Evolutionary conservation across 1,140 invertebrate genomes (phyloP), one percentile per base, ranked within the genome.

Genomic region (Tetramorium simillimum): DNA sequence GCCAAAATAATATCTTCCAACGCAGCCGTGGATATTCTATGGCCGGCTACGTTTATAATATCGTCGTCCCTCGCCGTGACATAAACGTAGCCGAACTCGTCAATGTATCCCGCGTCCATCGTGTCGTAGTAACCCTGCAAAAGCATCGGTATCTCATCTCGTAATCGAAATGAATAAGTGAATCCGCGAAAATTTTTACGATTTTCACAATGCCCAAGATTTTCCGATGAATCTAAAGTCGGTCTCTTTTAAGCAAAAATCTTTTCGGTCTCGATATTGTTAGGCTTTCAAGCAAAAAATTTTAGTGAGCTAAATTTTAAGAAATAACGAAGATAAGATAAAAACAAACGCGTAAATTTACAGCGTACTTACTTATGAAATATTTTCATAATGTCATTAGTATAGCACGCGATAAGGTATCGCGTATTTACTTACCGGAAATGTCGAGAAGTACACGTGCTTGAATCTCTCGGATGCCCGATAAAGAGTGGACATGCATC

Each of bases 1-100:
- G 97, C 96, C 12, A 99, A 93, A 10, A 99, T 96, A 0, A 98
- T 98, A 94, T 99, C 98, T 94, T 99, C 99, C 10, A 99, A 93
- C 0, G 98, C 98, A 1, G 97, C 97, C 0, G 98, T 98, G 0
- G 98, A 98, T 14, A 99, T 95, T 62, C 98, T 95, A 93, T 99
- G 98, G 0, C 99, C 98, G 2, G 99, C 98, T 0, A 99, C 98
- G 92, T 99, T 99, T 78, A 99, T 99, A n/a, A 99, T 97, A 94
- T 99, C 99, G 95, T 99, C 99, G 78, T 98, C 98, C 33, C 99
- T 95, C 0, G 98, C 97, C 46, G 98, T 98, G 0, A 99, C 98
- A 92, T 97, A 98, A 1, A 99, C 96, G 81, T 98, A 98, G 4
- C 98, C 98, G 86, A 97, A 97, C 73, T 97, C 96, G 92, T 99